Evolutionary conservation across 2,888 invertebrate species (phyloP).

Genomic region (Drosophila subquinaria): DNA sequence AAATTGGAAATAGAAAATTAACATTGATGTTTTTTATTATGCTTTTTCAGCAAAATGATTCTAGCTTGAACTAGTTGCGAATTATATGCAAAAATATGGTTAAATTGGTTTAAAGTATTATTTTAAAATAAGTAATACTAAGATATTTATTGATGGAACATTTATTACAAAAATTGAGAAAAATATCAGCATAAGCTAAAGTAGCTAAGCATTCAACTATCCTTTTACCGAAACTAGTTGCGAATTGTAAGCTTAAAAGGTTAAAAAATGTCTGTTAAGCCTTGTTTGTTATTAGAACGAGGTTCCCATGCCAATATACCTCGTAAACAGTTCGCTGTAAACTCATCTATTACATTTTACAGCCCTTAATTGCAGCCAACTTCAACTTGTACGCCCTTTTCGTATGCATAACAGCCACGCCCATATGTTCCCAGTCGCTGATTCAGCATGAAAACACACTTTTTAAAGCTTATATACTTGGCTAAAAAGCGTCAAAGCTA

Average conservation of each 20-base stretch:
- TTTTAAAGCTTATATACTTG: slow-evolving; percentile 6
- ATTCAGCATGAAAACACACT: slow-evolving; percentile 18
- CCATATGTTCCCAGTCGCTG: slow-evolving; percentile 31
- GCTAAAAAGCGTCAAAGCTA: slow-evolving; percentile 29
- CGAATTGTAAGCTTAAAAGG: not conserved
- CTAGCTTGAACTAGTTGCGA: not conserved
- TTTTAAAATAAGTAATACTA: no score
- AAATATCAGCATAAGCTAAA: no score
- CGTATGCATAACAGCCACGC: slow-evolving; percentile 38
- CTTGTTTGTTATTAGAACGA: not conserved
- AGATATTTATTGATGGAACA: no score
- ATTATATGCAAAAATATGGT: not conserved
- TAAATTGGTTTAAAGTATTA: no score
- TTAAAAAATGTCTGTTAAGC: not conserved
- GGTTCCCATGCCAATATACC: slow-evolving; percentile 7
- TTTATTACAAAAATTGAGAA: no score
- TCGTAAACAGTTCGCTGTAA: not conserved
- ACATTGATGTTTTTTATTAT: not conserved
- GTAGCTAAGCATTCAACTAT: not conserved
- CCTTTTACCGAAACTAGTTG: not conserved
- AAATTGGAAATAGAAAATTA: not conserved
- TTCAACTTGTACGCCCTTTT: slow-evolving; percentile 11
- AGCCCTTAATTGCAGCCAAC: slow-evolving; percentile 21
- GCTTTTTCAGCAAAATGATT: no score
- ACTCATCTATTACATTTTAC: slow-evolving; percentile 7